Conservation (phyloP, 53 echinoderm and acorn worm species). For the Temnopleurus reevesii region DNA sequence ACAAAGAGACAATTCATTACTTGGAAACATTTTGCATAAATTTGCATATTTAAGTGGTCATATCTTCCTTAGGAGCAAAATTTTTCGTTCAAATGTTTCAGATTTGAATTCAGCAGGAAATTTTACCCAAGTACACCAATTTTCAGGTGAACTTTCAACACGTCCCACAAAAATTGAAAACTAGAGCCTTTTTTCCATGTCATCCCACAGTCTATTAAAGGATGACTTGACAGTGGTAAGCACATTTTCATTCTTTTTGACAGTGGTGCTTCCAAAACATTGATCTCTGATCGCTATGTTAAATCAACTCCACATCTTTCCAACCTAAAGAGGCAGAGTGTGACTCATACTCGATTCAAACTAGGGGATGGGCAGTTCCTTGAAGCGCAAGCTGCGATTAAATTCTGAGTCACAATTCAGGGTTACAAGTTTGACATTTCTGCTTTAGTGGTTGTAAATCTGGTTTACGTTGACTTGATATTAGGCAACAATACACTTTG, state of each 20-base stretch:
- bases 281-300: neutral
- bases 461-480: conserved; percentile 37
- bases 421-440: conserved; percentile 12
- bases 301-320: conserved; percentile 13
- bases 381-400: neutral
- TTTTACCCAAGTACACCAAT: too few species aligned
- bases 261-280: conserved; percentile 55
- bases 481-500: conserved; percentile 44
- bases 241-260: conserved; percentile 46
- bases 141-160: too few species aligned
- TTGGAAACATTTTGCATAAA: too few species aligned
- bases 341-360: neutral
- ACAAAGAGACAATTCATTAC: too few species aligned
- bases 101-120: too few species aligned
- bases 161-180: too few species aligned
- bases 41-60: too few species aligned
- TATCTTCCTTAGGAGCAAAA: too few species aligned
- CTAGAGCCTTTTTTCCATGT: too few species aligned
- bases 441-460: neutral
- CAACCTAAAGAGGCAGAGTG: neutral
- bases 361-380: conserved; percentile 31
- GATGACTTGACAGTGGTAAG: conserved; percentile 42
- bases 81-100: too few species aligned
- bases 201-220: conserved; percentile 34
- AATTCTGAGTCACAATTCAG: neutral